Evolutionary conservation across 2,797 vertebrate genomes (phyloP).

Genomic region (Scyliorhinus canicula): DNA sequence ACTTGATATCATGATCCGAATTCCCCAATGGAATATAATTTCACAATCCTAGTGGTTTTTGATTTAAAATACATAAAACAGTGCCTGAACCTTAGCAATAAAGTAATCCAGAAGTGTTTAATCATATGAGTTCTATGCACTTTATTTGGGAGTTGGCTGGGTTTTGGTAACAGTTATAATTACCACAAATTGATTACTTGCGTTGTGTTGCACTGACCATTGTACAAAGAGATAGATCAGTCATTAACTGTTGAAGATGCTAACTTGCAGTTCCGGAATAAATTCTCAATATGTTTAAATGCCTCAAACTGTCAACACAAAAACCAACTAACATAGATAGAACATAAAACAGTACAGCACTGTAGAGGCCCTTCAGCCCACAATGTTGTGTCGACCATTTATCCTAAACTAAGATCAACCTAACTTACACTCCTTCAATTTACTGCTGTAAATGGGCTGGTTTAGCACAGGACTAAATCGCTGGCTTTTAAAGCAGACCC

Average conservation of each 20-base stretch:
- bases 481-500: no score
- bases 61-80: not conserved
- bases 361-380: no score
- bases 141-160: not conserved
- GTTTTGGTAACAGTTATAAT: not conserved
- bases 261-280: not conserved
- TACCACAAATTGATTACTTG: not conserved
- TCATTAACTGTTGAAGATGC: not conserved
- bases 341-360: no score
- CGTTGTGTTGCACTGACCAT: not conserved
- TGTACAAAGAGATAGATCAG: not conserved
- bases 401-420: no score
- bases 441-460: no score
- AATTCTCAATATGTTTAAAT: constrained; percentile 2
- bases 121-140: not conserved
- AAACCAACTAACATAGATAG: not conserved
- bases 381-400: no score
- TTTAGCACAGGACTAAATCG: no score
- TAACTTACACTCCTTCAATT: no score
- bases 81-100: not conserved
- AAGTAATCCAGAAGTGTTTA: not conserved
- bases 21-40: not conserved
- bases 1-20: not conserved
- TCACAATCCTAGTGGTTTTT: not conserved
- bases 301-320: constrained; percentile 8